These are phyloP conservation scores for Crematogaster levior DNA, from an alignment of 2,888 invertebrate genomes.

Conservation along the genomic window DNA sequence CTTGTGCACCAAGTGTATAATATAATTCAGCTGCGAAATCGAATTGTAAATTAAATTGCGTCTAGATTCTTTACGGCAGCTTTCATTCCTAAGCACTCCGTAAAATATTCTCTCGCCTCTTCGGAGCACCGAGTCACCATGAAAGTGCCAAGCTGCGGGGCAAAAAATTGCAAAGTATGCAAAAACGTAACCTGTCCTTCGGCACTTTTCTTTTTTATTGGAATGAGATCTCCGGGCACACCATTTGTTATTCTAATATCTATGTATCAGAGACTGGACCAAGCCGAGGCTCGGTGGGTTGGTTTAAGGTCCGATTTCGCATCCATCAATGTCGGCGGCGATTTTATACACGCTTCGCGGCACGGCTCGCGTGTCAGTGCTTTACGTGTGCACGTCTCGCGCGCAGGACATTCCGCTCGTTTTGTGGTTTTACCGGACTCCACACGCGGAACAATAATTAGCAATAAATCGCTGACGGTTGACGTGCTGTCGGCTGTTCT, in stretches of 20 bases:
- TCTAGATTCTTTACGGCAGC: not conserved
- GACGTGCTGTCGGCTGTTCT: slow-evolving; percentile 44
- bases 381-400: slow-evolving; percentile 40
- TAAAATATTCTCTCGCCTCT: slow-evolving; percentile 34
- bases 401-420: slow-evolving; percentile 56
- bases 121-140: slow-evolving; percentile 29
- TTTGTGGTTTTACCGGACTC: slow-evolving; percentile 34
- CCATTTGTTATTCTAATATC: slow-evolving; percentile 55
- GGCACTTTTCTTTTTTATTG: slow-evolving; percentile 32
- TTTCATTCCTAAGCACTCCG: not conserved
- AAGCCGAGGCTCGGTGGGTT: slow-evolving; percentile 58
- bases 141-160: slow-evolving; percentile 9
- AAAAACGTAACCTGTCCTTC: slow-evolving; percentile 48
- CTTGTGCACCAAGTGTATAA: not conserved
- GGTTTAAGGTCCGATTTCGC: slow-evolving; percentile 61
- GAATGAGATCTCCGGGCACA: slow-evolving; percentile 34
- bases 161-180: slow-evolving; percentile 40
- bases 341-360: slow-evolving; percentile 60
- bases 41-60: slow-evolving; percentile 33
- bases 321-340: slow-evolving; percentile 71
- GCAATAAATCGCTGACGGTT: slow-evolving; percentile 65
- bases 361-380: slow-evolving; percentile 58
- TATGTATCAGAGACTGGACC: slow-evolving; percentile 51
- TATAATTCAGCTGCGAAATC: not conserved
- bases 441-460: slow-evolving; percentile 65